Evolutionary conservation across 2,113 vertebrate species (phyloP).

Genomic region (Engraulis encrasicolus): DNA sequence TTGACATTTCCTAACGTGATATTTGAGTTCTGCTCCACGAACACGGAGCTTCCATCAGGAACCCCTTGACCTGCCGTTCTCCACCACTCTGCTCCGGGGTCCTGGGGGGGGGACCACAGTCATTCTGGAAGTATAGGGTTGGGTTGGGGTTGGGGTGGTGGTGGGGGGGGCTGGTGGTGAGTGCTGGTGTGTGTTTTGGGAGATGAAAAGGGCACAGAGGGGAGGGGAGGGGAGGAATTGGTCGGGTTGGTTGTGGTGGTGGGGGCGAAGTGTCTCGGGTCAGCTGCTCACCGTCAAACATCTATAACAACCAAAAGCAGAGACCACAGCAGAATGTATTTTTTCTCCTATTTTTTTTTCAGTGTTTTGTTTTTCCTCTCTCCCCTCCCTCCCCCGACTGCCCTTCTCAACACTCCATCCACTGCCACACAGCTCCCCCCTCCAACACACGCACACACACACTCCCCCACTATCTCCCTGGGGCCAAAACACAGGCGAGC

Average conservation of each 20-base stretch:
- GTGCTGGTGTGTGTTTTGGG: neutral
- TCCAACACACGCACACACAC: neutral
- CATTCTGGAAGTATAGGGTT: too few species aligned
- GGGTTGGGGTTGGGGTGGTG: neutral
- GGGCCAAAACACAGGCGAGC: slow-evolving; percentile 14
- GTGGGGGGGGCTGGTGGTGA: neutral
- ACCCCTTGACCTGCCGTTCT: slow-evolving; percentile 47
- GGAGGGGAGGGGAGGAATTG: neutral
- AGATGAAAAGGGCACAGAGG: neutral
- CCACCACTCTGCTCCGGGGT: slow-evolving; percentile 23
- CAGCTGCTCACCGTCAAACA: slow-evolving; percentile 2
- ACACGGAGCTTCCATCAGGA: slow-evolving; percentile 54
- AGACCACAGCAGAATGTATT: neutral
- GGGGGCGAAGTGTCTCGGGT: neutral
- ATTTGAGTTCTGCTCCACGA: slow-evolving; percentile 55
- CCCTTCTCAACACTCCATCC: neutral
- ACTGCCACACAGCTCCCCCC: neutral
- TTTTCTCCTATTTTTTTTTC: neutral
- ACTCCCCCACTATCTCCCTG: neutral
- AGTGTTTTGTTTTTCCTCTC: neutral
- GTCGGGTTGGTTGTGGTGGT: too few species aligned
- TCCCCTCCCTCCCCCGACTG: neutral
- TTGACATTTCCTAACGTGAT: slow-evolving; percentile 68
- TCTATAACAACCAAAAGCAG: neutral
- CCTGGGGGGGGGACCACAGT: slow-evolving; percentile 12